These are phyloP conservation scores for Chiridota heheva DNA, from an alignment of 35 echinoderm and acorn worm species.

Conservation along the genomic window DNA sequence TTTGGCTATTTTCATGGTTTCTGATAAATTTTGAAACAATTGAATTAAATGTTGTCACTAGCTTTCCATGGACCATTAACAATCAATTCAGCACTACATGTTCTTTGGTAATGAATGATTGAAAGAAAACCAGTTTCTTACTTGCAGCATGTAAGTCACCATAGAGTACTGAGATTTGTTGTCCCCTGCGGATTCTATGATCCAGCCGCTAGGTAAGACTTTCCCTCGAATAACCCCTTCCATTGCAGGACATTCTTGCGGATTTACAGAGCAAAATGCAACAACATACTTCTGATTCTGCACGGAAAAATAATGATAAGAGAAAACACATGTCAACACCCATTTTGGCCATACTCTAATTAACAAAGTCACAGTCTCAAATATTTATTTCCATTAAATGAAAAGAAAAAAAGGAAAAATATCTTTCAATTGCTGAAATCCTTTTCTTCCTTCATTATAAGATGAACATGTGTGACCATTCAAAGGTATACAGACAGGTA, in stretches of 20 bases:
- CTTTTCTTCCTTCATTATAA: too few species aligned
- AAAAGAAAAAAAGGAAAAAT: too few species aligned
- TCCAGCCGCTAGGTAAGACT: slow-evolving; percentile 82
- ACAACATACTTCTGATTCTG: slow-evolving; percentile 73
- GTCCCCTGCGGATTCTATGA: slow-evolving; percentile 72
- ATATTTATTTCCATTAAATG: too few species aligned
- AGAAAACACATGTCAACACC: background rate
- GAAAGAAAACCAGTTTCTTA: too few species aligned
- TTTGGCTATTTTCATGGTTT: background rate
- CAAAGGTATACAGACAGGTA: too few species aligned
- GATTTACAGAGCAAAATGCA: slow-evolving; percentile 61
- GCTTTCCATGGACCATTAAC: background rate
- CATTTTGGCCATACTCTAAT: too few species aligned
- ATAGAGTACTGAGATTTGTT: slow-evolving; percentile 60
- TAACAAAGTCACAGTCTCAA: too few species aligned
- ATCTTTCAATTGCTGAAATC: too few species aligned
- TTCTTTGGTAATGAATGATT: background rate
- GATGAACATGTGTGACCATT: too few species aligned
- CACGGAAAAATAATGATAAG: background rate
- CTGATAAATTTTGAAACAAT: background rate
- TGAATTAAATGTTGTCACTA: background rate
- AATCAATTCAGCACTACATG: background rate
- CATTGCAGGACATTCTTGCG: slow-evolving; percentile 59
- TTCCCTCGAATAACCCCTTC: slow-evolving; percentile 44
- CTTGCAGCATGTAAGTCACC: slow-evolving; percentile 88